Base-by-base conservation (phyloP, 2,888 invertebrate species). In the Hartigia nigra region DNA sequence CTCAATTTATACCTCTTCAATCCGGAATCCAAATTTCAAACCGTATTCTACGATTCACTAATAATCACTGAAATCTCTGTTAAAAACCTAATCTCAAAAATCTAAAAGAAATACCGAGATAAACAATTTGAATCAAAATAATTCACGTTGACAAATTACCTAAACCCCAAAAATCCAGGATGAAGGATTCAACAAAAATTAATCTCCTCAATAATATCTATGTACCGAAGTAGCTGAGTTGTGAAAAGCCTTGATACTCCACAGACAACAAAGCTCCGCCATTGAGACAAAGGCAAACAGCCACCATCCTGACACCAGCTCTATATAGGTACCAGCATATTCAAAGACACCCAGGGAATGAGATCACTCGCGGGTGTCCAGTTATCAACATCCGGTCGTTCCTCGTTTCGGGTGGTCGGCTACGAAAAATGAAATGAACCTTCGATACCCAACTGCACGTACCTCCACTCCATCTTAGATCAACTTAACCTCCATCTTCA, bases 381-480 rank as follows among this genome's bases (percentile, higher is more conserved):
- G 82, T 87, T 87, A 84, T 85, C 76, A 74, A 79, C 76, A 70
- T 76, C 74, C 79, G 78, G 78, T 76, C 79, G 79, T 76, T 75
- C 76, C 23, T 78, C 76, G 83, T 85, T 88, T 88, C 83, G 85
- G 87, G 86, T 88, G 87, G 86, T 88, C 87, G 78, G 9, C 77
- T 32, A 31, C 37, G 69, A 76, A 79, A 79, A 23, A 72, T 72
- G 69, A 80, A 74, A 72, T n/a, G 79, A 81, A 77, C 72, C 23
- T 76, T 55, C 55, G 23, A 1, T 23, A 55, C 55, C 55, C 23
- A 55, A 55, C 55, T 55, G 9, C 23, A 55, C 55, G 23, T 55
- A 55, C 9, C 55, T 23, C 23, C 23, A 0, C 23, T 23, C 23
- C 55, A 9, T 55, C 23, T 23, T 23, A 23, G 23, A 55, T 14